phyloP scores from a whole-genome alignment of 2,113 vertebrate species.

The Phodopus roborovskii region DNA sequence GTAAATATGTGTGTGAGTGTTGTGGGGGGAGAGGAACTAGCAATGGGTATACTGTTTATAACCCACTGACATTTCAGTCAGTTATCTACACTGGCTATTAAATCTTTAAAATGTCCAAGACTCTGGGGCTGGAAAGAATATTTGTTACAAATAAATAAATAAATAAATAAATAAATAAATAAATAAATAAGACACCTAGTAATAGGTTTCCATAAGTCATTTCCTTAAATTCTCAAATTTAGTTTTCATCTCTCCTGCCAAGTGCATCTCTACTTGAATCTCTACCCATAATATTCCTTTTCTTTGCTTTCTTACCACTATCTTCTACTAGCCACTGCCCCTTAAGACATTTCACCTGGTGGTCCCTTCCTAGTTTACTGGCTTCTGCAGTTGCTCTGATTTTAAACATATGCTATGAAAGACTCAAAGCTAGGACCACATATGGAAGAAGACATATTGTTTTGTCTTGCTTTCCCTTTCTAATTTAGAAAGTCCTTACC shows the following conservation, averaged over 20 bases:
- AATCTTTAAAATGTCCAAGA: neutral
- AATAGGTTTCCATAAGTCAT: neutral
- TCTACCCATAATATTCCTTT: neutral
- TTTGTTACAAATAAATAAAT: constrained; percentile 31
- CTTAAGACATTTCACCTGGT: neutral
- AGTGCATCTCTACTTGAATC: neutral
- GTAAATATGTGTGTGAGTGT: too few species aligned
- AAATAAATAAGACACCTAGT: neutral
- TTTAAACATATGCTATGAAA: neutral
- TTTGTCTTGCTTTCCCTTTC: neutral
- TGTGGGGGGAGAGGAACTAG: neutral
- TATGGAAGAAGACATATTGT: neutral
- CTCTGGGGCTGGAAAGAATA: neutral
- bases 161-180: too few species aligned
- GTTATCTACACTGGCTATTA: neutral
- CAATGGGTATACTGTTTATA: neutral
- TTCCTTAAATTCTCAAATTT: too few species aligned
- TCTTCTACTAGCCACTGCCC: neutral
- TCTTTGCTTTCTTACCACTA: neutral
- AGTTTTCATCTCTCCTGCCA: neutral
- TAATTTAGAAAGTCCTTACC: neutral
- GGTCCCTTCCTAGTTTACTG: neutral
- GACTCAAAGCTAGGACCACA: neutral
- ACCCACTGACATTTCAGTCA: neutral
- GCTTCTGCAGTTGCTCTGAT: neutral